phyloP scores from a whole-genome alignment of 2,113 vertebrate genomes.

The Melanostigma gelatinosum region DNA sequence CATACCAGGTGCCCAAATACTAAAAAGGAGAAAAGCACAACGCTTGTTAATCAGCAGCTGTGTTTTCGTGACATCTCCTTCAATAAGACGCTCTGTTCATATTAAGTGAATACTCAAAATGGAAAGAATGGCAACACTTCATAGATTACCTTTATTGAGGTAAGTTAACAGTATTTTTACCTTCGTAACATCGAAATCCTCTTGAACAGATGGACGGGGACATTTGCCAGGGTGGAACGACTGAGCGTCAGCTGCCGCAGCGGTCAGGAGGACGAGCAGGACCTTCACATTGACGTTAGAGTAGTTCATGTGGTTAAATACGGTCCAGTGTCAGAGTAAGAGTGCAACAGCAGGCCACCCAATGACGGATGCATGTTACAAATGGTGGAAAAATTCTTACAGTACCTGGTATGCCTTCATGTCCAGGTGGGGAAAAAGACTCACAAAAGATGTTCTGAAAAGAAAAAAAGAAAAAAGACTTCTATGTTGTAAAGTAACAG shows the following conservation, averaged over 20 bases:
- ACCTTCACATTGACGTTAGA: constrained; percentile 22
- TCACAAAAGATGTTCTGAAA: neutral
- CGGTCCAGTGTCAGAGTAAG: neutral
- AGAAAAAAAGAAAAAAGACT: neutral
- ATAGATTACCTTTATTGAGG: neutral
- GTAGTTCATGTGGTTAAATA: neutral
- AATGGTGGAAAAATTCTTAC: neutral
- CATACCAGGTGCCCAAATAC: constrained; percentile 75
- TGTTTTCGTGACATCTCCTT: neutral
- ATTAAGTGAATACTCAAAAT: neutral
- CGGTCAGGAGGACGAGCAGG: constrained; percentile 32
- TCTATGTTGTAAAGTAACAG: neutral
- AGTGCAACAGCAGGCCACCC: neutral
- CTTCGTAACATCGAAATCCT: constrained; percentile 54
- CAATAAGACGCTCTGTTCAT: neutral
- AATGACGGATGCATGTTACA: neutral
- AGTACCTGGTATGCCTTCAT: constrained; percentile 49
- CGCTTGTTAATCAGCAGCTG: neutral
- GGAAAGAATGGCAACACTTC: neutral
- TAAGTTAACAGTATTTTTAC: constrained; percentile 26
- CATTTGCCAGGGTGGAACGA: constrained; percentile 40
- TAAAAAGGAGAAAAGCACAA: neutral
- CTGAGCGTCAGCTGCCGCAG: constrained; percentile 27
- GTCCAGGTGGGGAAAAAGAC: neutral
- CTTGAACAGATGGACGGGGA: constrained; percentile 39